A percentile compares a stretch with the other conserved stretches of the same genome.
phyloP scores from a whole-genome alignment of 2,888 invertebrate species.

The Dinocampus coccinellae region DNA sequence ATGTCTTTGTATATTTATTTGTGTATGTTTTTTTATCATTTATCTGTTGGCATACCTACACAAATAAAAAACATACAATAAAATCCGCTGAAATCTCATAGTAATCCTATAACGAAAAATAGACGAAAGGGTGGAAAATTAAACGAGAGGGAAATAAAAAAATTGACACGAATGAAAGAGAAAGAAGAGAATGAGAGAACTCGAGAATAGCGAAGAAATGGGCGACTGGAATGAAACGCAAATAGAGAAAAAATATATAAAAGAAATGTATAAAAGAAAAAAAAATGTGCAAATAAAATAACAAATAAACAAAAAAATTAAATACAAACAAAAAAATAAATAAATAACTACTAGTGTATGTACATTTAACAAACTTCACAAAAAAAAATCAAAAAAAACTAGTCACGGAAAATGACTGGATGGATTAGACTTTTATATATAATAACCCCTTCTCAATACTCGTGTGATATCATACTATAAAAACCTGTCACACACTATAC shows the following conservation, averaged over 20 bases:
- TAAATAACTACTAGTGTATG: too few species aligned
- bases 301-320: too few species aligned
- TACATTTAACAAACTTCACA: too few species aligned
- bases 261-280: neutral
- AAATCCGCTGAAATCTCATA: constrained; percentile 26
- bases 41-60: neutral
- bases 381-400: neutral
- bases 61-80: neutral
- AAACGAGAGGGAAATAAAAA: neutral
- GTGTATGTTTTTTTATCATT: neutral
- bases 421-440: neutral
- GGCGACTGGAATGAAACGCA: too few species aligned
- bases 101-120: constrained; percentile 26
- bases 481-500: neutral
- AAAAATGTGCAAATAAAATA: too few species aligned
- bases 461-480: neutral
- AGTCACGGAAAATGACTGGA: neutral
- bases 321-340: too few species aligned
- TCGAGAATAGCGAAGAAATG: too few species aligned
- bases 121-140: constrained; percentile 1
- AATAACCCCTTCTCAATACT: neutral
- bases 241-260: neutral
- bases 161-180: neutral
- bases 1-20: neutral
- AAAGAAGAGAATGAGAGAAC: neutral